Conservation (phyloP, 2,888 invertebrate species). For the Caenorhabditis sp. region DNA sequence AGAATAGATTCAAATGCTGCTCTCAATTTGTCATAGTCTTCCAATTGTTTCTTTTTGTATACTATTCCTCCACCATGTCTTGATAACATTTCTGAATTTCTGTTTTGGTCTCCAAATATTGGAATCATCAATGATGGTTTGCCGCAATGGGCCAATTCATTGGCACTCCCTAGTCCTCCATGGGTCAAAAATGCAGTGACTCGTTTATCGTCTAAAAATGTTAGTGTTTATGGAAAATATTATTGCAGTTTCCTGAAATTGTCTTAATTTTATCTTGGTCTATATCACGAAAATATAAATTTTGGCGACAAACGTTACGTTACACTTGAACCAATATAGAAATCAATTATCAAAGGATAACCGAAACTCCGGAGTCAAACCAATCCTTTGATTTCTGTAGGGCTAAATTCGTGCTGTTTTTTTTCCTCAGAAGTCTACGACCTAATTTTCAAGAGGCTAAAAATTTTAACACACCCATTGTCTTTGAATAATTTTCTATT, state of each 20-base stretch:
- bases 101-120: conserved; percentile 40
- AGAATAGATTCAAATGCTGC: conserved; percentile 16
- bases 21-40: conserved; percentile 9
- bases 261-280: too few relatives aligned
- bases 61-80: conserved; percentile 23
- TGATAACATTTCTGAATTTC: conserved; percentile 38
- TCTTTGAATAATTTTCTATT: too few relatives aligned
- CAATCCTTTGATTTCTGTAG: too few relatives aligned
- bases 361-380: too few relatives aligned
- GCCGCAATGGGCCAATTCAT: conserved; percentile 24
- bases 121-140: conserved; percentile 39
- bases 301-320: too few relatives aligned
- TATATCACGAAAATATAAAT: too few relatives aligned
- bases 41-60: conserved; percentile 30
- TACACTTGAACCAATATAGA: too few relatives aligned
- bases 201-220: conserved; percentile 19
- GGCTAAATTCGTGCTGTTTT: too few relatives aligned
- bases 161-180: conserved; percentile 30
- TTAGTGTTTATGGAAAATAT: background rate
- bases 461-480: too few relatives aligned
- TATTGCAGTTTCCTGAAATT: background rate
- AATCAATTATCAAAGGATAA: too few relatives aligned
- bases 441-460: too few relatives aligned
- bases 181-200: conserved; percentile 27
- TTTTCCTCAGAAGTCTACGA: too few relatives aligned